phyloP scores from a whole-genome alignment of 1,140 invertebrate genomes.

The Mycetomoellerius zeteki region DNA sequence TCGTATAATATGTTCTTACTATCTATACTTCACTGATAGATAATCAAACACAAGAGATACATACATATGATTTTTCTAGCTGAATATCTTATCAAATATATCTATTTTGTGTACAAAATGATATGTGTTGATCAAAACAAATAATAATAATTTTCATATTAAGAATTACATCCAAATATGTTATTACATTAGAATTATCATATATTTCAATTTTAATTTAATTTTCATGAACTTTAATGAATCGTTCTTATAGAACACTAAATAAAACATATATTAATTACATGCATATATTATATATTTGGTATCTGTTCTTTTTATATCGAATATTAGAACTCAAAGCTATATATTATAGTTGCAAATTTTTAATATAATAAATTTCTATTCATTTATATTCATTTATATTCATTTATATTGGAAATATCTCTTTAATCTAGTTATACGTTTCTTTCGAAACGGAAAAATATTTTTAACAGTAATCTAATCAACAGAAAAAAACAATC shows the following conservation, averaged over 20 bases:
- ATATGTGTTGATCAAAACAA: not conserved
- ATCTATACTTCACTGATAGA: not conserved
- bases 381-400: not conserved
- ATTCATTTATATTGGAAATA: not conserved
- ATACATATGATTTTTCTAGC: not conserved
- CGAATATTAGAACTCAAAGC: not conserved
- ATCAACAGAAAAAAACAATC: not conserved
- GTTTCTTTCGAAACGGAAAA: not conserved
- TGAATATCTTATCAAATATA: not conserved
- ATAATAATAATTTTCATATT: not conserved
- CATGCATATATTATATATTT: not conserved
- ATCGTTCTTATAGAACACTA: slow-evolving; percentile 8
- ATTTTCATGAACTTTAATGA: not conserved
- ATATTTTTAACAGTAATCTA: not conserved
- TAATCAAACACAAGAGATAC: not conserved
- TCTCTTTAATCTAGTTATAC: not conserved
- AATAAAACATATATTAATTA: not conserved
- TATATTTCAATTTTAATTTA: not conserved
- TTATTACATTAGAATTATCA: not conserved
- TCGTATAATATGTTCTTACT: slow-evolving; percentile 14
- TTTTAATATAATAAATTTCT: not conserved
- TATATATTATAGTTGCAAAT: not conserved
- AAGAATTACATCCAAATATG: not conserved
- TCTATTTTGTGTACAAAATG: not conserved
- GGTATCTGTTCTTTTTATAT: not conserved